Evolutionary conservation across 2,113 vertebrate genomes (phyloP).

Genomic region (Psilopsiagon aurifrons): DNA sequence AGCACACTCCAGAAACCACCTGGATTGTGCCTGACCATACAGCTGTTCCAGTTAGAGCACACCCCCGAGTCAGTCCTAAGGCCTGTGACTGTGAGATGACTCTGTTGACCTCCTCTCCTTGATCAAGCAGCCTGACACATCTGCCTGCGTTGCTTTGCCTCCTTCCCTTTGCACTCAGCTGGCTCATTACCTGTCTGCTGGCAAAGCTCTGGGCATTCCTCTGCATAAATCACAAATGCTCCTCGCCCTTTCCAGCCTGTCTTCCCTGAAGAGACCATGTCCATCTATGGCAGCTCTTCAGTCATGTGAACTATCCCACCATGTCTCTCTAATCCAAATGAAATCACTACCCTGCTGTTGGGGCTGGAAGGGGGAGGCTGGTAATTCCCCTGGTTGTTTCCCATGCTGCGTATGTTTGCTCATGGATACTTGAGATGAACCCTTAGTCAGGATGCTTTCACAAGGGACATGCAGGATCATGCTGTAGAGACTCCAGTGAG

Average conservation of each 20-base stretch:
- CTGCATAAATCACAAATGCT: not conserved
- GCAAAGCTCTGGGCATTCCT: not conserved
- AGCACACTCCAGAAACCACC: not conserved
- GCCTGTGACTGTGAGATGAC: not conserved
- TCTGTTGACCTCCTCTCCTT: not conserved
- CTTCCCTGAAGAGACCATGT: not conserved
- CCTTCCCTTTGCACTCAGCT: not conserved
- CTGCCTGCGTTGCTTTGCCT: fast-evolving
- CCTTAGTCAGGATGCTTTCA: not conserved
- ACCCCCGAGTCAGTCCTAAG: not conserved
- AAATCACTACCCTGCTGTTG: not conserved
- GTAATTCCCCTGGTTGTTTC: not conserved
- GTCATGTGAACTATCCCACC: fast-evolving
- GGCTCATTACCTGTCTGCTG: not conserved
- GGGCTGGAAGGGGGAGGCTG: not conserved
- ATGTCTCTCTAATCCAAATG: not conserved
- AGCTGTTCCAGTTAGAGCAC: not conserved
- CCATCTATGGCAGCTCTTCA: not conserved
- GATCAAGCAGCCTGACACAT: not conserved
- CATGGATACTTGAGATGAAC: not conserved
- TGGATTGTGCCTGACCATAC: not conserved
- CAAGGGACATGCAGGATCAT: not conserved
- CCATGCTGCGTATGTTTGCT: not conserved
- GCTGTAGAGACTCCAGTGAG: not conserved
- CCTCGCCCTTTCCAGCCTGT: not conserved